phyloP scores from a whole-genome alignment of 2,888 invertebrate genomes.

The Athalia cordata region DNA sequence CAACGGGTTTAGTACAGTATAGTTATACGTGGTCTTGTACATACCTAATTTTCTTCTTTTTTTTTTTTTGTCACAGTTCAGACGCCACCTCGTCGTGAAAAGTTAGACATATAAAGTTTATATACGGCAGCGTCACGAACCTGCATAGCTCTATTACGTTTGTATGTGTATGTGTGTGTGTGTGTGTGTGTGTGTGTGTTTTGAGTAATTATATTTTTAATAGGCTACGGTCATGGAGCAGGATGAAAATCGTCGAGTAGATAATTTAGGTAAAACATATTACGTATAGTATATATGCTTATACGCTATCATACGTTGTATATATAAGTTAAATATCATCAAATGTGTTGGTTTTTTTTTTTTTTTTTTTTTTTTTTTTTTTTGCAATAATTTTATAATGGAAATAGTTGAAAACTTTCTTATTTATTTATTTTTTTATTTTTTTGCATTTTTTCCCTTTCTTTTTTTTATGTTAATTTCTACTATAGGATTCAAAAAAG shows the following conservation, averaged over 20 bases:
- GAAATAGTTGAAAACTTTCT: slow-evolving; percentile 9
- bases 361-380: not conserved
- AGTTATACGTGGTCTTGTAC: too few species aligned
- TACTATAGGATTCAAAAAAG: slow-evolving; percentile 46
- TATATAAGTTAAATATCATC: slow-evolving; percentile 21
- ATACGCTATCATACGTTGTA: slow-evolving; percentile 2
- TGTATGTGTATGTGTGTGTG: slow-evolving; percentile 16
- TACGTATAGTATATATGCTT: not conserved
- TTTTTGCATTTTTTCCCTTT: slow-evolving; percentile 36
- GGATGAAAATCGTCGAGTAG: slow-evolving; percentile 36
- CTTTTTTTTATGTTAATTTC: slow-evolving; percentile 37
- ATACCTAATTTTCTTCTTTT: too few species aligned
- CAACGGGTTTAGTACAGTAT: too few species aligned
- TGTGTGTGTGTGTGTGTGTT: slow-evolving; percentile 11
- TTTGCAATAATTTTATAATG: not conserved
- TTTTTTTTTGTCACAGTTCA: too few species aligned
- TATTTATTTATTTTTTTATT: too few species aligned
- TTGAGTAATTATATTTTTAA: slow-evolving; percentile 5
- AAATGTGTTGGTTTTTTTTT: not conserved
- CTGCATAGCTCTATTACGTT: not conserved
- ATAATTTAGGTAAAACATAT: slow-evolving; percentile 18
- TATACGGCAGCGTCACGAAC: too few species aligned
- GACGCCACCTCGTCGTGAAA: too few species aligned
- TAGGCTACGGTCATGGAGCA: slow-evolving; percentile 31
- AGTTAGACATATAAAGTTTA: too few species aligned